Conservation (phyloP, 2,113 vertebrate species). For the Hypomesus transpacificus region DNA sequence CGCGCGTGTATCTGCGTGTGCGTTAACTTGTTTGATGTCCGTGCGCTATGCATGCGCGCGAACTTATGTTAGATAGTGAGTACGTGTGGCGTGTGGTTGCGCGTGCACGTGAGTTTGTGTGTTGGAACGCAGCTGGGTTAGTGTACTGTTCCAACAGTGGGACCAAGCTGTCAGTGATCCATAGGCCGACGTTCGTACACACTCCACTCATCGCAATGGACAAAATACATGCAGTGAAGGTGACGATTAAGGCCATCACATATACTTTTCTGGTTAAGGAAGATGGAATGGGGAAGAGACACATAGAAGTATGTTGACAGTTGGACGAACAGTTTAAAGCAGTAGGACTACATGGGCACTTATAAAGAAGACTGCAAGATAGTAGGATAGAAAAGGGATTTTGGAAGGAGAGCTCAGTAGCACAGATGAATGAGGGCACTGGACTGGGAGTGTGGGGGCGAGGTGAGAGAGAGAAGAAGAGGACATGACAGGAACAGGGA, state of each 20-base stretch:
- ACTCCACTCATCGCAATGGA: no score
- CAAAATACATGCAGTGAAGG: no score
- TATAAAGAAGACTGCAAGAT: not conserved
- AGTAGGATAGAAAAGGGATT: not conserved
- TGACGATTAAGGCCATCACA: no score
- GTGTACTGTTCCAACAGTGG: conserved; percentile 42
- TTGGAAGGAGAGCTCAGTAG: not conserved
- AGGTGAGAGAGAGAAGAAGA: conserved; percentile 49
- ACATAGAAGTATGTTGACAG: not conserved
- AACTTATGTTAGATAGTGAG: not conserved
- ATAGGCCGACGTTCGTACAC: no score
- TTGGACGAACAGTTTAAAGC: no score
- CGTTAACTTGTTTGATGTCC: not conserved
- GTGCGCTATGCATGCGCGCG: not conserved
- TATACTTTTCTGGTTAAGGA: not conserved
- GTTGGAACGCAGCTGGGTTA: conserved; percentile 35
- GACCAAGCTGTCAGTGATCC: conserved; percentile 21
- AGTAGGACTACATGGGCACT: no score
- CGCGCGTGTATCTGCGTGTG: conserved; percentile 22
- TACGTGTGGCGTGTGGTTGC: not conserved
- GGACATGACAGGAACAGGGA: conserved; percentile 47
- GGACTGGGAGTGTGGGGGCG: conserved; percentile 44
- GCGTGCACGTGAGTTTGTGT: not conserved
- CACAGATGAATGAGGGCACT: not conserved
- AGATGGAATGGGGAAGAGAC: conserved; percentile 24